Evolutionary conservation across 2,797 vertebrate species (phyloP).

Genomic region (Emys orbicularis): DNA sequence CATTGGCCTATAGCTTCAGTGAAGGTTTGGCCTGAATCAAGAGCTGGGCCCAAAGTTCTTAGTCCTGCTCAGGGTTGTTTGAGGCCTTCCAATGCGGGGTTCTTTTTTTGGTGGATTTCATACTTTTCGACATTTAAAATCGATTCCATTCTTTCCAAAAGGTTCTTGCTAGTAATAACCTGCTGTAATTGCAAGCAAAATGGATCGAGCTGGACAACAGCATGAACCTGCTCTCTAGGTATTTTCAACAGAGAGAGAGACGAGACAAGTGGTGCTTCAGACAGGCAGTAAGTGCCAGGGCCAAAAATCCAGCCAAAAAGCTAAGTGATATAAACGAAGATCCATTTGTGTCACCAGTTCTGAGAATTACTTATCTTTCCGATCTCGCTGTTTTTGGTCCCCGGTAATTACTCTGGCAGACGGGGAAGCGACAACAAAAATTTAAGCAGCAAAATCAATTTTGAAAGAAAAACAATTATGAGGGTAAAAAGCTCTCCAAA

Average conservation of each 20-base stretch:
- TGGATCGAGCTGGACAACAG: neutral
- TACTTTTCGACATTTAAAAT: neutral
- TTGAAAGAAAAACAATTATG: neutral
- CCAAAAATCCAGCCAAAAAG: neutral
- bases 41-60: neutral
- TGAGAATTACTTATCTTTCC: neutral
- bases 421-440: neutral
- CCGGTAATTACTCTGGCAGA: neutral
- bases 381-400: neutral
- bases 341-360: neutral
- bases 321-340: neutral
- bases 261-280: neutral
- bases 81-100: neutral
- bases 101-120: neutral
- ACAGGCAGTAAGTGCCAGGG: neutral
- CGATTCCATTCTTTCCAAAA: neutral
- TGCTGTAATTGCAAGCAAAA: neutral
- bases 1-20: neutral
- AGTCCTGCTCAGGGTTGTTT: neutral
- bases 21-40: neutral
- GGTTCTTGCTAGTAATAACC: neutral
- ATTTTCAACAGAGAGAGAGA: neutral
- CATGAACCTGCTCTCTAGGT: neutral
- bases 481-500: neutral
- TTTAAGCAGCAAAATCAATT: neutral